Base-by-base conservation (phyloP, 1,140 invertebrate species). In the Aricia agestis region DNA sequence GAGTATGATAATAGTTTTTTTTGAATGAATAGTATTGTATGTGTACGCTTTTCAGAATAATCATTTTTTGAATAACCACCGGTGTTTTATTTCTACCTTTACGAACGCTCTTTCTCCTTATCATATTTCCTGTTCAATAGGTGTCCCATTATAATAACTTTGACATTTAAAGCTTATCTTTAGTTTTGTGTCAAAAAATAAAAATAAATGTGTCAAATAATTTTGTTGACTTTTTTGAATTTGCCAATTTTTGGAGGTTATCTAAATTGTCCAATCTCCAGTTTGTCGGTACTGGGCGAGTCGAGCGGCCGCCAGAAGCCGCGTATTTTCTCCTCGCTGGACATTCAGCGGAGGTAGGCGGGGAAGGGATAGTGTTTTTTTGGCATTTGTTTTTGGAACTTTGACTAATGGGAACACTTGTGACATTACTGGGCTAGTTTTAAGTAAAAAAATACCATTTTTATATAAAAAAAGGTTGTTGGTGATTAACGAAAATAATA, bases 311-410 rank as follows among this genome's bases (percentile, higher is more conserved):
- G 88, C 18, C 86, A 89, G 82, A 91, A 91, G 81, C 89, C 87
- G 69, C 87, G 87, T 72, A 90, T 91, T 77, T 91, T 91, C 84
- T 86, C 89, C 80, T 91, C 89, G 68, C 78, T 90, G 81, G 89
- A 91, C 75, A 91, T 91, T 76, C 89, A 91, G 79, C 77, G 87
- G 83, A 90, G 89, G 89, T 91, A 91, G 70, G 77, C 71, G 77
- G 76, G 70, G 42, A n/a, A 52, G 71, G 68, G 52, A 7, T 2
- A 9, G n/a, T 71, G n/a, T 57, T 36, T 45, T 57, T 71, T 71
- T 71, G 19, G 32, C 65, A 72, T 70, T 77, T 78, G 76, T 77
- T 69, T 70, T 71, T 25, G 25, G 32, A 61, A 61, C 15, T 76
- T 76, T 82, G 75, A 69, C 71, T 36, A 70, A 42, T 76, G 72